phyloP scores from a whole-genome alignment of 2,888 invertebrate species.

The Nemurella pictetii region DNA sequence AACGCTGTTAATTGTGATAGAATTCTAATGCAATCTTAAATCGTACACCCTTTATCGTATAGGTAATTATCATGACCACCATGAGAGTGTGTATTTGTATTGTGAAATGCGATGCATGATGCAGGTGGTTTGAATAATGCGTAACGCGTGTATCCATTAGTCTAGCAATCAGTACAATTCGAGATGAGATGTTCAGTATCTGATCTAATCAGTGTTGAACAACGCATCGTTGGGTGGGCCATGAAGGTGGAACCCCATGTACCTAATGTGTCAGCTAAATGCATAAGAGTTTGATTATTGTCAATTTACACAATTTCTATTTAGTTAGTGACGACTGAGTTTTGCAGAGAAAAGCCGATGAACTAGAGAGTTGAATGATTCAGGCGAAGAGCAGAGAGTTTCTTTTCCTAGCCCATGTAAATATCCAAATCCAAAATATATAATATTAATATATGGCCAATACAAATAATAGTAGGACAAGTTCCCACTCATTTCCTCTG shows the following conservation, averaged over 20 bases:
- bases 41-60: neutral
- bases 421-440: neutral
- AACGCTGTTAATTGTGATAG: neutral
- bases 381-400: neutral
- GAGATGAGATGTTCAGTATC: neutral
- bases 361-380: neutral
- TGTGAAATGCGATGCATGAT: neutral
- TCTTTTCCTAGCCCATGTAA: neutral
- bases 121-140: neutral
- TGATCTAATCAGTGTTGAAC: neutral
- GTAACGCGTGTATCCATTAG: neutral
- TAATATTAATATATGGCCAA: neutral
- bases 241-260: neutral
- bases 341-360: neutral
- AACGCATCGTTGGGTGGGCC: neutral
- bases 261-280: no score
- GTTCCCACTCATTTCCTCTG: neutral
- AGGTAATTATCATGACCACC: neutral
- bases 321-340: neutral
- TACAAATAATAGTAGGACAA: neutral
- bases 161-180: neutral
- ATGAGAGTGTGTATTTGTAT: neutral
- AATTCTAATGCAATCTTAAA: neutral
- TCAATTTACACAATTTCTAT: neutral
- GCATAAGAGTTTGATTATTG: neutral